A percentile compares a stretch with the other conserved stretches of the same genome.
phyloP scores from a whole-genome alignment of 2,113 vertebrate species.

The Scytalopus superciliaris region DNA sequence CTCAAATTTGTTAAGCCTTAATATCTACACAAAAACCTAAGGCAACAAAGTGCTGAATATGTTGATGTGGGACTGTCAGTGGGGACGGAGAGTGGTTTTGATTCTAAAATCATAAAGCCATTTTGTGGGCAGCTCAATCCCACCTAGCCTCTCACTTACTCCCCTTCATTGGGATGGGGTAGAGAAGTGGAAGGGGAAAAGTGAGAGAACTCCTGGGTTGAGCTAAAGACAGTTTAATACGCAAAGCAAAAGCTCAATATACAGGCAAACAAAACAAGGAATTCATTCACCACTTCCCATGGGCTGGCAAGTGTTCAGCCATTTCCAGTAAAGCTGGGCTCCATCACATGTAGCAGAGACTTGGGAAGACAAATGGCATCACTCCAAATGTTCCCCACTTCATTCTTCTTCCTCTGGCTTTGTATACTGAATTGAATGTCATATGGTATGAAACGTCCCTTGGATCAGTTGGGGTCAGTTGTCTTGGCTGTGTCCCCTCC shows the following conservation, averaged over 20 bases:
- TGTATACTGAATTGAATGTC: not conserved
- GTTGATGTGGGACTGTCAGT: not conserved
- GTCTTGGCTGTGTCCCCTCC: not conserved
- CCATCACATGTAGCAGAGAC: fast-evolving
- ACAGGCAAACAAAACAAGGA: not conserved
- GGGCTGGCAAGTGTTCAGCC: not conserved
- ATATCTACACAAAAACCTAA: not conserved
- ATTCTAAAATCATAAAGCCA: not conserved
- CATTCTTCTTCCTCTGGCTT: not conserved
- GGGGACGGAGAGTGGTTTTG: not conserved
- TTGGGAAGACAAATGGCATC: not conserved
- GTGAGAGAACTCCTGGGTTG: not conserved
- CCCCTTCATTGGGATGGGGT: not conserved
- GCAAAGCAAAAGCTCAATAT: not conserved
- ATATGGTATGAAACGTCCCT: not conserved
- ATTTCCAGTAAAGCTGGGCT: not conserved
- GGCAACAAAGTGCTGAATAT: not conserved
- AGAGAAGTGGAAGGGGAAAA: not conserved
- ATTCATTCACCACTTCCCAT: not conserved
- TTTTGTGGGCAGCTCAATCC: not conserved
- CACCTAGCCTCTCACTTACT: fast-evolving
- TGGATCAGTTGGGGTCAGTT: not conserved
- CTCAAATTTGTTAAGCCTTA: not conserved
- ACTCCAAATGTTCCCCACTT: not conserved
- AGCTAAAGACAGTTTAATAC: not conserved